Base-by-base conservation (phyloP, 2,888 invertebrate genomes). In the Drosophila sordidula region DNA sequence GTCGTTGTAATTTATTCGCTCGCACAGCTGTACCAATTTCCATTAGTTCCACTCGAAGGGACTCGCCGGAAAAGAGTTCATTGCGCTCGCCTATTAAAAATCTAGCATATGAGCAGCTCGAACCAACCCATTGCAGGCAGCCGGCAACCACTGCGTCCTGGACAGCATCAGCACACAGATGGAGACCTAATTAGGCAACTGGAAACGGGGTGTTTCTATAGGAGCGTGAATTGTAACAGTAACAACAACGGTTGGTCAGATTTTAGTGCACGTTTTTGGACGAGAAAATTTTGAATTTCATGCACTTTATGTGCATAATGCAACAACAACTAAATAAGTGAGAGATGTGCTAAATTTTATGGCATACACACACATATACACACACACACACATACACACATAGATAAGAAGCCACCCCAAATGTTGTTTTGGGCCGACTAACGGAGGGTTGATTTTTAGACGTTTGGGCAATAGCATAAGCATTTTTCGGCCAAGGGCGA, bases 401-500 rank as follows among this genome's bases (percentile, higher is more conserved):
- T 25, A 59, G 61, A 67, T 54, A 59, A 34, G 61, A 73, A 88
- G 77, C 87, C 89, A 89, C 82, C 88, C 82, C 85, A 75, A 66
- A 63, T 41, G 63, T 67, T 71, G 77, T 56, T 68, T 67, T 62
- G 50, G 65, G 42, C 44, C 34, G 44, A 63, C 46, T 45, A 51
- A 42, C 38, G 52, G 80, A 68, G 85, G 85, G 85, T 85, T 89
- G 85, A 64, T 83, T 83, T 86, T 70, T 51, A 66, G 63, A 56
- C 62, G 45, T 39, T 54, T 46, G 51, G 46, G 42, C 75, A 39
- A 34, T 54, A 84, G 89, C 85, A 82, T 87, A 80, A 89, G 89
- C 87, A 82, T 82, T 88, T 89, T 82, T 78, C 70, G 75, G 77
- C 83, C 70, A 80, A 84, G 78, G 89, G 80, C 78, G 90, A 86